Base-by-base conservation (phyloP, 2,797 vertebrate species). In the Orientallactaga sibirica region DNA sequence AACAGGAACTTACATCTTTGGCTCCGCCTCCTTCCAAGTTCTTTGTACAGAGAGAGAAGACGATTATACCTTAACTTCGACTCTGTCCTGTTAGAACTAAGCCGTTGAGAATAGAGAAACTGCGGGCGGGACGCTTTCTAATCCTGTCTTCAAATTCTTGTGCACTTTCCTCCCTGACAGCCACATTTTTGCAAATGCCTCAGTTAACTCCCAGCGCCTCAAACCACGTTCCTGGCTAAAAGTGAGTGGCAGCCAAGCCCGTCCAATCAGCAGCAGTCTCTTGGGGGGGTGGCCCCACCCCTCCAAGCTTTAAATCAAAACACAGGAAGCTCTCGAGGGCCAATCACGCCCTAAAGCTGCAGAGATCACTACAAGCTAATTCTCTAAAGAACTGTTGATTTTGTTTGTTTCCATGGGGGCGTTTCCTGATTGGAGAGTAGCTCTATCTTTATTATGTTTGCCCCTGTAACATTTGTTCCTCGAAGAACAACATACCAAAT, bases 251-350 rank as follows among this genome's bases (percentile, higher is more conserved):
- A 88, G 94, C 80, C 64, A 77, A 62, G 62, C 81, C 25, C 7
- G 58, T 7, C 97, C 95, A 95, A 95, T 96, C 91, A 94, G 74
- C 8, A 74, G 89, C 94, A 91, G 74, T 8, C 71, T 88, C 70
- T 14, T 66, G 7, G 3, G n/a, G 7, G 3, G n/a, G 79, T 70
- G 82, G 88, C 58, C 93, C 95, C 88, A 78, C 93, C 96, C 48
- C 93, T 86, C 83, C 74, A 82, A 71, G 91, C 98, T 99, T 99
- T 98, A 98, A 99, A 99, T 98, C 98, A 98, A 96, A 98, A 98
- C 98, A 98, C 98, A 99, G 98, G 98, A 99, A 98, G 96, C 97
- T 87, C 64, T 41, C 33, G 5, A 19, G 80, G 94, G 97, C 99
- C 98, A 99, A 99, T 98, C 97, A 96, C 82, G 94, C 33, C 73